Conservation (phyloP, 2,888 invertebrate genomes). For the Latheticus oryzae region DNA sequence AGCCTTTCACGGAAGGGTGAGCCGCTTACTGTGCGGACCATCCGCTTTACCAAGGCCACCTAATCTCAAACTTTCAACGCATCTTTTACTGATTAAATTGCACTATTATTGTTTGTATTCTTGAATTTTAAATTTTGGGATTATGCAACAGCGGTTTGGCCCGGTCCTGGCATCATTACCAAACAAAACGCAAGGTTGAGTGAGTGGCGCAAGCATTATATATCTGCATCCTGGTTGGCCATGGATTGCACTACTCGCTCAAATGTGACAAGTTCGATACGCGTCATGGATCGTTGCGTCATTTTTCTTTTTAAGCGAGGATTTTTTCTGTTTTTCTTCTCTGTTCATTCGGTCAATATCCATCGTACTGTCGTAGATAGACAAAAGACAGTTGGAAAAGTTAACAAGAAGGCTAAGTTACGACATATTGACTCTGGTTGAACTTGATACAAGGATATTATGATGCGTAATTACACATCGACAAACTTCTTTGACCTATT, state of each 20-base stretch:
- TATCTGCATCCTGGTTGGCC: slow-evolving; percentile 45
- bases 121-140: no score
- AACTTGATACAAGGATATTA: slow-evolving; percentile 3
- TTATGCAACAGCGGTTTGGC: slow-evolving; percentile 26
- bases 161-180: slow-evolving; percentile 35
- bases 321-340: slow-evolving; percentile 11
- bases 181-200: slow-evolving; percentile 43
- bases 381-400: slow-evolving; percentile 6
- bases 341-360: slow-evolving; percentile 5
- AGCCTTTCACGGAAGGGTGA: slow-evolving; percentile 21
- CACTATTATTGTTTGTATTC: no score
- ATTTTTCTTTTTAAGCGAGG: slow-evolving; percentile 13
- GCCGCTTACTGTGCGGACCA: slow-evolving; percentile 14
- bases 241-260: slow-evolving; percentile 40
- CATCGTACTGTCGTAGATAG: slow-evolving; percentile 1
- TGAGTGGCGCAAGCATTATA: slow-evolving; percentile 41
- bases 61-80: slow-evolving; percentile 3
- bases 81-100: no score
- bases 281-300: slow-evolving; percentile 23
- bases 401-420: background rate
- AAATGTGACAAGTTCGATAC: slow-evolving; percentile 29
- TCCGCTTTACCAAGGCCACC: slow-evolving; percentile 10
- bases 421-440: slow-evolving; percentile 7
- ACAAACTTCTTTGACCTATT: slow-evolving; percentile 14
- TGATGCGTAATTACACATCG: slow-evolving; percentile 24